These are phyloP conservation scores for Hirudo medicinalis DNA, from an alignment of 1,140 invertebrate genomes.

Conservation along the genomic window DNA sequence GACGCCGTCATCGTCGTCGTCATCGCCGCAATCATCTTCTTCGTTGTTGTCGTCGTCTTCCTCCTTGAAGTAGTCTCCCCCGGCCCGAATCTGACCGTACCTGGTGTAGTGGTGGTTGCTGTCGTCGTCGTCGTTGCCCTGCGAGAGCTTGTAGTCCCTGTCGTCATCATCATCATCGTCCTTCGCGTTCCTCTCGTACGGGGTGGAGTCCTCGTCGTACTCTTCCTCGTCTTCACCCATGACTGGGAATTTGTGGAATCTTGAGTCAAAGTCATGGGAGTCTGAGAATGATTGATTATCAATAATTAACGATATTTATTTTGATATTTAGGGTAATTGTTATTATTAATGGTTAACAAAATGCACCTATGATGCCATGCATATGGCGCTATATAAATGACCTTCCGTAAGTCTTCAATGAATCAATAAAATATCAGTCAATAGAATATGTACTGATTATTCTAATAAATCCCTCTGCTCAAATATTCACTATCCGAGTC, in stretches of 20 bases:
- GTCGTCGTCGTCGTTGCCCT: conserved; percentile 10
- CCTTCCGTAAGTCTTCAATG: too few relatives aligned
- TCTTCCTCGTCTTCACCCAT: conserved; percentile 4
- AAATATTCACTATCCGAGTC: too few relatives aligned
- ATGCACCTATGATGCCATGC: too few relatives aligned
- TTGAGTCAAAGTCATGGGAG: too few relatives aligned
- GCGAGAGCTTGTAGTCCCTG: conserved; percentile 3
- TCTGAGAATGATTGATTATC: too few relatives aligned
- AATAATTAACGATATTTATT: too few relatives aligned
- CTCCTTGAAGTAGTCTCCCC: neutral
- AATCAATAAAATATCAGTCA: too few relatives aligned
- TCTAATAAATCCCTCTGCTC: too few relatives aligned
- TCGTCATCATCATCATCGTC: conserved; percentile 15
- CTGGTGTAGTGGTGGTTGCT: neutral
- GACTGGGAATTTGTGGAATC: neutral
- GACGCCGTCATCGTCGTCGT: neutral
- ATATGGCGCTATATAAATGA: too few relatives aligned
- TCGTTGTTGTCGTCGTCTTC: neutral
- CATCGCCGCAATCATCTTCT: neutral
- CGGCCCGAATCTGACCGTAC: neutral
- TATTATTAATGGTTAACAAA: too few relatives aligned
- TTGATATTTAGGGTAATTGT: too few relatives aligned
- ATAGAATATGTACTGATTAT: too few relatives aligned
- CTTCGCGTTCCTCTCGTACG: neutral
- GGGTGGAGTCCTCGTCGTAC: neutral